Conservation (phyloP, 2,113 vertebrate genomes). For the Saccopteryx leptura region DNA sequence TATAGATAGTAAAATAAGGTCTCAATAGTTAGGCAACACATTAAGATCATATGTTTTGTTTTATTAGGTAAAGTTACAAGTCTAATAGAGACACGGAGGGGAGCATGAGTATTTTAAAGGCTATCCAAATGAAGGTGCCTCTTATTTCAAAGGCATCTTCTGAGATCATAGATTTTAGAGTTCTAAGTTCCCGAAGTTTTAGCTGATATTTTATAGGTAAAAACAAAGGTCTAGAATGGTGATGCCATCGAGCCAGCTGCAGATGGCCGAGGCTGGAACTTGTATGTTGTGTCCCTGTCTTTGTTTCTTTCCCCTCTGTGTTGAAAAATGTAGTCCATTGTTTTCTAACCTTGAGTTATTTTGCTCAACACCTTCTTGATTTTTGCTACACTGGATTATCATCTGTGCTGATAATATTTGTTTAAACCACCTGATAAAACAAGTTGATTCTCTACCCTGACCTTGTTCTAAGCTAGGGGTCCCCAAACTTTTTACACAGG, state of each 20-base stretch:
- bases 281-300: not conserved
- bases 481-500: no score
- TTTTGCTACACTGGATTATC: not conserved
- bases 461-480: not conserved
- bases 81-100: not conserved
- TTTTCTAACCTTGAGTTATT: not conserved
- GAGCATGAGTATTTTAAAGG: not conserved
- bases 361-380: not conserved
- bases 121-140: not conserved
- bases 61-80: not conserved
- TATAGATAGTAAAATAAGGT: not conserved
- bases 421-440: not conserved
- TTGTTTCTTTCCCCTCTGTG: not conserved
- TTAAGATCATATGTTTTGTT: not conserved
- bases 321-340: not conserved
- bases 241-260: not conserved
- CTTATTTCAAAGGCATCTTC: not conserved
- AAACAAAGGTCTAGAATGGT: not conserved
- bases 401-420: not conserved
- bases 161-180: not conserved
- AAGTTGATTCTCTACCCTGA: not conserved
- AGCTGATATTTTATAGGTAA: slow-evolving; percentile 20
- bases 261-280: not conserved
- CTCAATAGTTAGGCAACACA: not conserved
- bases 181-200: not conserved